Evolutionary conservation across 2,888 invertebrate genomes (phyloP).

Genomic region (Zygothrica quintamaculata): DNA sequence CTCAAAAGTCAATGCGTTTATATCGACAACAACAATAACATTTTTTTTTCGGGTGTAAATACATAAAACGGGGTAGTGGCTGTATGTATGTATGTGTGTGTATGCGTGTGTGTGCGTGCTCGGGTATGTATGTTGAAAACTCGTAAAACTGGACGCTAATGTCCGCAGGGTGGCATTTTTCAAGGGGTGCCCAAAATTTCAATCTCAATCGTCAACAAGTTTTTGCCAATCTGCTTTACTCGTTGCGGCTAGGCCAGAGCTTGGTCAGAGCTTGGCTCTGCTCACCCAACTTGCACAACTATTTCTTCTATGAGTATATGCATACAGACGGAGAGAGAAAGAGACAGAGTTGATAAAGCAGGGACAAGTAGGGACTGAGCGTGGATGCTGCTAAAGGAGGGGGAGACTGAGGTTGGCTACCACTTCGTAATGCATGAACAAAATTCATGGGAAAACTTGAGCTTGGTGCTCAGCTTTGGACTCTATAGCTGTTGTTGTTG

Average conservation of each 20-base stretch:
- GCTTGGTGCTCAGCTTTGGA: slow-evolving; percentile 46
- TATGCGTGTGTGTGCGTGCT: neutral
- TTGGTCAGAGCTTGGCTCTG: slow-evolving; percentile 25
- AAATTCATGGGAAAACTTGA: slow-evolving; percentile 79
- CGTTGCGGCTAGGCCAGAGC: slow-evolving; percentile 17
- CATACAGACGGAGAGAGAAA: slow-evolving; percentile 11
- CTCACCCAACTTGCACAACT: slow-evolving; percentile 64
- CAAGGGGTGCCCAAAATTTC: slow-evolving; percentile 64
- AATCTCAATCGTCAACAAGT: slow-evolving; percentile 82
- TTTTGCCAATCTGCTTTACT: slow-evolving; percentile 50
- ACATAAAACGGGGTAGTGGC: neutral
- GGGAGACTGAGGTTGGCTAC: slow-evolving; percentile 21
- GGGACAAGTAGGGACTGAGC: neutral
- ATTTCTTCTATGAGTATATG: slow-evolving; percentile 53
- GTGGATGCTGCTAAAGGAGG: slow-evolving; percentile 8
- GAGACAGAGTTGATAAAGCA: neutral
- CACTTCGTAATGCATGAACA: slow-evolving; percentile 74
- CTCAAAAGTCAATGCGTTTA: slow-evolving; percentile 53
- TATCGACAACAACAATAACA: slow-evolving; percentile 6
- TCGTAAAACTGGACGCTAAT: slow-evolving; percentile 56
- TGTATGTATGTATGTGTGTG: slow-evolving; percentile 5
- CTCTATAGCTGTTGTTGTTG: slow-evolving; percentile 4
- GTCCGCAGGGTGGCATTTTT: slow-evolving; percentile 33
- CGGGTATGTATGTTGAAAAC: neutral
- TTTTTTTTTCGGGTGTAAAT: neutral